Conservation (phyloP, 2,797 vertebrate species). For the Xerus rutilus region DNA sequence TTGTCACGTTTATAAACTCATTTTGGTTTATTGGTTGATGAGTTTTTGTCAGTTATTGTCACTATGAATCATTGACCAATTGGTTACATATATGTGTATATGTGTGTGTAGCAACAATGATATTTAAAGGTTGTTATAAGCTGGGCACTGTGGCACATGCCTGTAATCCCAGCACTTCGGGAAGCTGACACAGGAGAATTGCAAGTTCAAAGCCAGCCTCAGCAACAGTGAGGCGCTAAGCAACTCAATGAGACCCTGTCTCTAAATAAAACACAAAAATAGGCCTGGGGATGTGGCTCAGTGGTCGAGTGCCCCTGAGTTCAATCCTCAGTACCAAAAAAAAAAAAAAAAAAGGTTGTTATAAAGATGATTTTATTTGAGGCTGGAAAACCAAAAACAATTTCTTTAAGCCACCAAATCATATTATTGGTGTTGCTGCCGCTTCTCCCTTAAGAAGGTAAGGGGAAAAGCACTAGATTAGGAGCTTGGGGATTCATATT, state of each 20-base stretch:
- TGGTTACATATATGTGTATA: neutral
- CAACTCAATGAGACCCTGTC: too few species aligned
- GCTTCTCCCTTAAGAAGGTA: neutral
- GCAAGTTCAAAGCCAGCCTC: too few species aligned
- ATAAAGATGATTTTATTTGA: neutral
- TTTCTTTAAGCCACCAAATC: neutral
- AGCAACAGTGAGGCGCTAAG: too few species aligned
- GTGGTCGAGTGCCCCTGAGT: too few species aligned
- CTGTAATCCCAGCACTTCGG: too few species aligned
- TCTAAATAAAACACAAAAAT: too few species aligned
- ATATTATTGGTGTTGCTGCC: neutral
- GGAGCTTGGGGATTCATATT: neutral
- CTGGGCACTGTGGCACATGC: too few species aligned
- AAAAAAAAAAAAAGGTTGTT: neutral
- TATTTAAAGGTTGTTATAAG: neutral
- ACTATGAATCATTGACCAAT: neutral
- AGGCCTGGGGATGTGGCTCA: too few species aligned
- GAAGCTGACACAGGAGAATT: too few species aligned
- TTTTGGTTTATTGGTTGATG: slow-evolving; percentile 28
- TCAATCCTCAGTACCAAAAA: too few species aligned
- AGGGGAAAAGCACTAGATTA: neutral
- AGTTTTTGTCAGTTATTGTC: neutral
- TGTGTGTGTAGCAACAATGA: neutral
- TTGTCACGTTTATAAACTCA: neutral
- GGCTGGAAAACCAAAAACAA: slow-evolving; percentile 16